Conservation (phyloP, 1,140 invertebrate genomes). For the Achatina immaculata region DNA sequence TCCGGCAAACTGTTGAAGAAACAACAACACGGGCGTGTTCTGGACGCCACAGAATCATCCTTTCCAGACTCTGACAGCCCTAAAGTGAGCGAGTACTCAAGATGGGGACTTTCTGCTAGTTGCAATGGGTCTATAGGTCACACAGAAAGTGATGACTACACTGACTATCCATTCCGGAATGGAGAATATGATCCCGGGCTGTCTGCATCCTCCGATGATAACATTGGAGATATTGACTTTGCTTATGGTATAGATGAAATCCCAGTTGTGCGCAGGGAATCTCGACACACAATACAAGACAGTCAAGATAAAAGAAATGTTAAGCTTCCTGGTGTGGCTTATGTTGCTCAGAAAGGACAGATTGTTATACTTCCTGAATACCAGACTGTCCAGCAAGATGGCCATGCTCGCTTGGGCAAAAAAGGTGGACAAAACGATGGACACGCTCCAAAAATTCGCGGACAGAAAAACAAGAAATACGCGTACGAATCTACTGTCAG, state of each 20-base stretch:
- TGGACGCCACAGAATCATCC: too few species aligned
- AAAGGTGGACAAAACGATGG: not conserved
- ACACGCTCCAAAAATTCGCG: slow-evolving; percentile 45
- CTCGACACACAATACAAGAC: not conserved
- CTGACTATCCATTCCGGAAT: too few species aligned
- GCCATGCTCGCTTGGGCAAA: not conserved
- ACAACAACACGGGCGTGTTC: too few species aligned
- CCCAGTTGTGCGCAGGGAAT: not conserved
- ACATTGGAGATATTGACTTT: slow-evolving; percentile 43
- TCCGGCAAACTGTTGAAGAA: slow-evolving; percentile 56
- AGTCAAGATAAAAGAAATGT: slow-evolving; percentile 42
- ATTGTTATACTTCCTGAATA: slow-evolving; percentile 56
- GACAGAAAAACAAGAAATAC: slow-evolving; percentile 46
- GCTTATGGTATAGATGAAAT: slow-evolving; percentile 42
- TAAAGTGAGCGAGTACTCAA: too few species aligned
- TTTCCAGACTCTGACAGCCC: too few species aligned
- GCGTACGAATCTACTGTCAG: slow-evolving; percentile 47
- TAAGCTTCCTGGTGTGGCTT: slow-evolving; percentile 59
- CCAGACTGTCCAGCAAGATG: slow-evolving; percentile 37
- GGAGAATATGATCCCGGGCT: slow-evolving; percentile 25
- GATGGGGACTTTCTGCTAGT: too few species aligned
- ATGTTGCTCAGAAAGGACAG: slow-evolving; percentile 55
- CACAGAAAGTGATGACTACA: too few species aligned
- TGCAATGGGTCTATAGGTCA: too few species aligned
- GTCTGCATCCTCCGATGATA: slow-evolving; percentile 41